Evolutionary conservation across 1,140 invertebrate species (phyloP).

Genomic region (Bombus waltoni): DNA sequence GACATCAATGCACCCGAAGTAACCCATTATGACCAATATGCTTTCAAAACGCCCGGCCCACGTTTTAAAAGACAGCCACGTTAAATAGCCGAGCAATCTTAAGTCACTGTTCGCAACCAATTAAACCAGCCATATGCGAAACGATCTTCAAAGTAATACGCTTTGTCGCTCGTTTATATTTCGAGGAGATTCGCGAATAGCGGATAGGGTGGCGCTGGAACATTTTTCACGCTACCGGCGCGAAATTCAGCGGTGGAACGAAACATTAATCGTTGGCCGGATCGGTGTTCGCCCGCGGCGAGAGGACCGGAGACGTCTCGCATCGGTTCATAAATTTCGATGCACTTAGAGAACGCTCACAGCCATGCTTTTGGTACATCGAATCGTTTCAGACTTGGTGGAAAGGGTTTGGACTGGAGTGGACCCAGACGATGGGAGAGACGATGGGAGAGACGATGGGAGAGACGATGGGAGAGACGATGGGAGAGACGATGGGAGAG

Average conservation of each 20-base stretch:
- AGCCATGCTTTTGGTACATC: conserved; percentile 34
- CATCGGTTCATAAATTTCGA: conserved; percentile 71
- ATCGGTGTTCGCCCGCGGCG: conserved; percentile 39
- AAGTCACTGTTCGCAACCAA: conserved; percentile 32
- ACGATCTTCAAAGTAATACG: background rate
- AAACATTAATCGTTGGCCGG: conserved; percentile 64
- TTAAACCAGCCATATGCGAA: conserved; percentile 37
- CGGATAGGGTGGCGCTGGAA: conserved; percentile 16
- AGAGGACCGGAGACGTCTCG: background rate
- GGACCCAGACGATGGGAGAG: background rate
- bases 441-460: background rate
- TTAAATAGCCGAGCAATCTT: conserved; percentile 35
- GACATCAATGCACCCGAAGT: no score
- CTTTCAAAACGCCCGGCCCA: background rate
- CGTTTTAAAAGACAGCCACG: background rate
- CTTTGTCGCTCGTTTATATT: background rate
- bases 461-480: conserved; percentile 13
- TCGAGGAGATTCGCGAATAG: conserved; percentile 1
- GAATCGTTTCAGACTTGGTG: conserved; percentile 9
- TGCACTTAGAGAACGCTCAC: conserved; percentile 63
- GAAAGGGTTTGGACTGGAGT: background rate
- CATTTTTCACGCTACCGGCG: conserved; percentile 66
- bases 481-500: background rate
- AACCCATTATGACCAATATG: no score
- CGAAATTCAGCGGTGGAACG: conserved; percentile 59